phyloP scores from a whole-genome alignment of 2,888 invertebrate species.

The Alloplasta piceator region DNA sequence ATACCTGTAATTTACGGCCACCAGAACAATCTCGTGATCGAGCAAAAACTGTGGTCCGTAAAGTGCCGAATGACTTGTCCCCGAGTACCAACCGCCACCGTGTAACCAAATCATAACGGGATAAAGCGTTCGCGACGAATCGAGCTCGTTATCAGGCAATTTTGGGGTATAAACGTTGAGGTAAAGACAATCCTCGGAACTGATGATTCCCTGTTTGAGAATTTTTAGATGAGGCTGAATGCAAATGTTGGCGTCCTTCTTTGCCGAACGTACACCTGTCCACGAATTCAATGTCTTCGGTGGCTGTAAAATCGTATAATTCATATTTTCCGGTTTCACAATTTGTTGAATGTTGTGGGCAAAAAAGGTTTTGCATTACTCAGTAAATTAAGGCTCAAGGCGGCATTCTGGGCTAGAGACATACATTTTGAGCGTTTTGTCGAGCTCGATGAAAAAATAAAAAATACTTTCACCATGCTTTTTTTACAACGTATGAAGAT shows the following conservation, averaged over 20 bases:
- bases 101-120: slow-evolving; percentile 89
- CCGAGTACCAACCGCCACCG: slow-evolving; percentile 89
- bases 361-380: too few species aligned
- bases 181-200: slow-evolving; percentile 91
- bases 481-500: too few species aligned
- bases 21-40: slow-evolving; percentile 87
- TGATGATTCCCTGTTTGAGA: slow-evolving; percentile 86
- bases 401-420: too few species aligned
- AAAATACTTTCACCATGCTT: too few species aligned
- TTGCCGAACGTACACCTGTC: slow-evolving; percentile 86
- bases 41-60: slow-evolving; percentile 88
- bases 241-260: slow-evolving; percentile 87
- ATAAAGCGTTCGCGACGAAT: slow-evolving; percentile 25
- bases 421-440: too few species aligned
- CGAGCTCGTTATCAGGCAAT: slow-evolving; percentile 79
- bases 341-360: too few species aligned
- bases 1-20: slow-evolving; percentile 87
- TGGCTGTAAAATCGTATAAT: slow-evolving; percentile 76
- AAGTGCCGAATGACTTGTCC: slow-evolving; percentile 86
- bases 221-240: slow-evolving; percentile 89
- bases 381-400: too few species aligned
- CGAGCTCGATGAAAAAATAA: too few species aligned
- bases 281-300: slow-evolving; percentile 86
- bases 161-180: slow-evolving; percentile 88
- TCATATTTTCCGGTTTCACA: too few species aligned